These are phyloP conservation scores for Zonitis immaculata DNA, from an alignment of 2,888 invertebrate genomes.

Conservation along the genomic window DNA sequence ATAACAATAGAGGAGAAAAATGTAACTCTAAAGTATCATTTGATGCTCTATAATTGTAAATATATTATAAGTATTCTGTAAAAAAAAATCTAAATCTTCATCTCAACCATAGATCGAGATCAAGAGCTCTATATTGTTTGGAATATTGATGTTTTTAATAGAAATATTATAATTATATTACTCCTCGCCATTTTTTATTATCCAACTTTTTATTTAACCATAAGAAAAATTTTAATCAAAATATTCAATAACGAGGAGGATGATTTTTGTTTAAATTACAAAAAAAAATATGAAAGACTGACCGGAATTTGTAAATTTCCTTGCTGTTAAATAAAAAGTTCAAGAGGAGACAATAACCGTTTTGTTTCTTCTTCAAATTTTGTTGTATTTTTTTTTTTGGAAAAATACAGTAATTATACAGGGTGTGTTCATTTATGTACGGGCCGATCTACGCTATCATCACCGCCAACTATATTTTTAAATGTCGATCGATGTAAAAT, in stretches of 20 bases:
- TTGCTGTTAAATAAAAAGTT: conserved; percentile 30
- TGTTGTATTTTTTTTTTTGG: conserved; percentile 1
- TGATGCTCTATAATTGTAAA: too few relatives aligned
- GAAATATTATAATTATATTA: conserved; percentile 8
- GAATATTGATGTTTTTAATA: background rate
- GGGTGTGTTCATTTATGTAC: too few relatives aligned
- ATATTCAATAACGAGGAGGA: background rate
- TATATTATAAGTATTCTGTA: background rate
- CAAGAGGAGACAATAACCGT: conserved; percentile 34
- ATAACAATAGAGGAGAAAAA: too few relatives aligned
- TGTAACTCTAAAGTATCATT: background rate
- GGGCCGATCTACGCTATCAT: too few relatives aligned
- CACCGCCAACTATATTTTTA: too few relatives aligned
- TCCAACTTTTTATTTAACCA: conserved; percentile 21
- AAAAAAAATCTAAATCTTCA: too few relatives aligned
- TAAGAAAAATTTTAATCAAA: conserved; percentile 2
- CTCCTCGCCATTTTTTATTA: conserved; percentile 15
- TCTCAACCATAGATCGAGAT: too few relatives aligned
- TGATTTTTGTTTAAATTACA: background rate
- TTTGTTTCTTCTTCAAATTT: background rate
- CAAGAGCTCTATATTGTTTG: too few relatives aligned
- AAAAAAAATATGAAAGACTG: conserved; percentile 12
- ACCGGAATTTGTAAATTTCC: conserved; percentile 18
- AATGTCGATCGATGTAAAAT: too few relatives aligned
- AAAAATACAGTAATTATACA: too few relatives aligned